Conservation (phyloP, 2,113 vertebrate genomes). For the Scytalopus superciliaris region DNA sequence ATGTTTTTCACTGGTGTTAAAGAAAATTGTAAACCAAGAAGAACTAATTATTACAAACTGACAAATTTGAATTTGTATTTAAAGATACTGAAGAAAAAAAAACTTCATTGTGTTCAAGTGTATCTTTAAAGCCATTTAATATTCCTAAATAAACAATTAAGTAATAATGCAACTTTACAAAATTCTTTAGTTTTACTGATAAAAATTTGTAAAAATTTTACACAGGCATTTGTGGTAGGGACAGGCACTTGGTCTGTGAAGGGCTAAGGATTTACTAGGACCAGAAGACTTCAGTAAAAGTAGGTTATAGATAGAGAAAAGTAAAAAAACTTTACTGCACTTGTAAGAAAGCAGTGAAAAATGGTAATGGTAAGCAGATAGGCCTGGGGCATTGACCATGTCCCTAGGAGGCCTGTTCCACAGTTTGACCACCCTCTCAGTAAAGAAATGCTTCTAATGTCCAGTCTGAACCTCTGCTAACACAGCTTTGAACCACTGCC, state of each 20-base stretch:
- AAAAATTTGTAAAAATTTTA: not conserved
- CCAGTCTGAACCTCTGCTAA: not conserved
- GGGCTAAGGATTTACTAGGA: not conserved
- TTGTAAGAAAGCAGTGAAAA: not conserved
- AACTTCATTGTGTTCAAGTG: accelerated
- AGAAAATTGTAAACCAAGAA: not conserved
- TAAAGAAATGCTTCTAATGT: not conserved
- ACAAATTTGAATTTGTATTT: not conserved
- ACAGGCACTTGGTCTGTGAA: not conserved
- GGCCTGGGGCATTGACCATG: no score
- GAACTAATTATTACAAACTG: not conserved
- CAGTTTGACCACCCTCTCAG: not conserved
- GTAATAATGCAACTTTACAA: not conserved
- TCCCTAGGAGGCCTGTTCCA: not conserved
- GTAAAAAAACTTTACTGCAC: not conserved
- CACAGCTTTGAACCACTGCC: not conserved
- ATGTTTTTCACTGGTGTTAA: not conserved
- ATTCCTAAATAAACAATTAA: not conserved
- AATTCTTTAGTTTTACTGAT: not conserved
- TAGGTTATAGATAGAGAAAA: not conserved
- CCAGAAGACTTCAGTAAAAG: not conserved
- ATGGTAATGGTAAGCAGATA: not conserved
- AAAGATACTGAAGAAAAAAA: not conserved
- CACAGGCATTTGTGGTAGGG: not conserved
- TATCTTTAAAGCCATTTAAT: not conserved